phyloP scores from a whole-genome alignment of 2,113 vertebrate species.

The Gallinago undulata region DNA sequence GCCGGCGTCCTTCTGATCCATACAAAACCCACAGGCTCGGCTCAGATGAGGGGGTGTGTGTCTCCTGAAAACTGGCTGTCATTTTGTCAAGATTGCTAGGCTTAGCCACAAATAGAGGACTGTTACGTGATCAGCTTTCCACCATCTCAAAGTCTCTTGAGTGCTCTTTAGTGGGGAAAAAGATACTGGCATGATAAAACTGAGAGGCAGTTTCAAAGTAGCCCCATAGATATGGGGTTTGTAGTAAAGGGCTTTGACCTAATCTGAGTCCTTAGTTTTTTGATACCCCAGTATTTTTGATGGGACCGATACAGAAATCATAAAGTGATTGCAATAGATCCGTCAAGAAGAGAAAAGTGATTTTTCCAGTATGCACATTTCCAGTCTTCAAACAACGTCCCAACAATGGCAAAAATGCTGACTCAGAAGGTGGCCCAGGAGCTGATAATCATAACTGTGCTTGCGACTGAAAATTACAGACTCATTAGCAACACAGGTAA shows the following conservation, averaged over 20 bases:
- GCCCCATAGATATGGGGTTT: not conserved
- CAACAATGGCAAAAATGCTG: rapidly evolving
- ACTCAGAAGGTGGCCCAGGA: not conserved
- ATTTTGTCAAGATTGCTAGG: not conserved
- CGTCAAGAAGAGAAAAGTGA: not conserved
- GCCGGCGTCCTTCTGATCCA: not conserved
- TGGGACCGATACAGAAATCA: not conserved
- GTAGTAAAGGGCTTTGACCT: not conserved
- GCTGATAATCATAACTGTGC: not conserved
- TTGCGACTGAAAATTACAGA: not conserved
- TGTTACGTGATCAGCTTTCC: not conserved
- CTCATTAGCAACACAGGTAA: not conserved
- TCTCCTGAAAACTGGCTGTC: not conserved
- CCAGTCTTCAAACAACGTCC: not conserved
- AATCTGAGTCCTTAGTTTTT: not conserved
- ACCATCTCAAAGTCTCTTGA: not conserved
- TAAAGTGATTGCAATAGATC: not conserved
- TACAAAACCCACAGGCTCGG: not conserved
- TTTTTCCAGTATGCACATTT: not conserved
- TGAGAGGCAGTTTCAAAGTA: not conserved
- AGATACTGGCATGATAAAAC: not conserved
- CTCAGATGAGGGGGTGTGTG: rapidly evolving
- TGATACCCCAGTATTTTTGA: not conserved
- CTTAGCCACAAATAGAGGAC: not conserved
- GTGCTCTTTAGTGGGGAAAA: not conserved